Evolutionary conservation across 2,797 vertebrate genomes (phyloP), one percentile per base, ranked within the genome.

Genomic region (Lateolabrax maculatus): DNA sequence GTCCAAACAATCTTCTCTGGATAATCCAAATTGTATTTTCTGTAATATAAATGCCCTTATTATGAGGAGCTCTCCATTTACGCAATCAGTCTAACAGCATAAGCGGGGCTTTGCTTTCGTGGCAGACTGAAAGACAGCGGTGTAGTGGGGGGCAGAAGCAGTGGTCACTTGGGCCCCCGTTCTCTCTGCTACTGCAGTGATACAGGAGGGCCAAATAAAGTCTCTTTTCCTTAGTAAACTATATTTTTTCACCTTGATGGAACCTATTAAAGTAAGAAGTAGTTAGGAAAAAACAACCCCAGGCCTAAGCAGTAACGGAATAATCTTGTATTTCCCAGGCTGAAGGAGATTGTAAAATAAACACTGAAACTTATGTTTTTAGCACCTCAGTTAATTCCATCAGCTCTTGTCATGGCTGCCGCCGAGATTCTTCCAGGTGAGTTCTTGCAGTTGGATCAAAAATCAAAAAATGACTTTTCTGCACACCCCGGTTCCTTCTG

Each of bases 391-490:
- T 36, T 46, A 8, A 49, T 67, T 64, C n/a, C 36, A 43, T 27
- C 43, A 71, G 37, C 23, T 66, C 18, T 62, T 71, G 18, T 58
- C 34, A 70, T 4, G 13, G 39, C 62, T 82, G 51, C 68, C 12
- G 63, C 46, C 41, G 36, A 58, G 10, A 73, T 52, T 75, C 37
- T 58, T 80, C 25, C 63, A 74, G 61, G 82, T 85, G 58, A 84
- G 64, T 69, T 76, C 7, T 77, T 70, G 77, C 44, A 64, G 75
- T 75, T 48, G 75, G 53, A n/a, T n/a, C n/a, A 51, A 78, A 36
- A 69, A 86, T 86, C 29, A 75, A 73, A 81, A 64, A 61, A 49
- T 0, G n/a, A 21, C 18, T 57, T 83, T 67, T 60, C 49, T 53
- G 27, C 29, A 27, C 48, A 56, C 18, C 68, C 27, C 1, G 16